These are phyloP conservation scores for Chiloscyllium plagiosum DNA, from an alignment of 2,113 vertebrate genomes.

Conservation along the genomic window DNA sequence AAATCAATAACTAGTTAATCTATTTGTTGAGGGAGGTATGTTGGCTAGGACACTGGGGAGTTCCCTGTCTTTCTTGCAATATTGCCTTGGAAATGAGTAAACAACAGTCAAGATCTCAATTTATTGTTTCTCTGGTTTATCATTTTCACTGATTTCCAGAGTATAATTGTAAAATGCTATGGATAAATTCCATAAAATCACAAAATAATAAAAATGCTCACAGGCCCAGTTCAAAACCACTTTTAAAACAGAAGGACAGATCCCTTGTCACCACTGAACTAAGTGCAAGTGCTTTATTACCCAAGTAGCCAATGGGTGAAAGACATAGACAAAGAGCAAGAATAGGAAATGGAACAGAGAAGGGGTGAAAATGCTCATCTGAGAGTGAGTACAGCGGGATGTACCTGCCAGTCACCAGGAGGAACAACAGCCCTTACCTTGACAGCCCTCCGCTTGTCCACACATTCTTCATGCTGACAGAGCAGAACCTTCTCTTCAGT, in stretches of 20 bases:
- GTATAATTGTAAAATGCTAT: not conserved
- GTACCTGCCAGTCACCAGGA: constrained; percentile 27
- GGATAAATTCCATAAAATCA: not conserved
- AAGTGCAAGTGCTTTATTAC: not conserved
- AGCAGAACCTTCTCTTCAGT: constrained; percentile 66
- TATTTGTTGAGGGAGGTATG: not conserved
- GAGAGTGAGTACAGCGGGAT: not conserved
- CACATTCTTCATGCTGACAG: constrained; percentile 75
- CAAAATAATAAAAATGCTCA: not conserved
- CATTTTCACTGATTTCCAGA: not conserved
- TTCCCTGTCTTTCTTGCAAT: not conserved
- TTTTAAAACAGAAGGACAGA: not conserved
- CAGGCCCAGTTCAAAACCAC: not conserved
- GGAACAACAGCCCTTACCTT: constrained; percentile 63
- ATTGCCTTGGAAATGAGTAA: not conserved
- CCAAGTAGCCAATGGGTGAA: not conserved
- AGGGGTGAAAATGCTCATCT: not conserved
- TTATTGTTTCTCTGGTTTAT: not conserved
- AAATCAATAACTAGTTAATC: not conserved
- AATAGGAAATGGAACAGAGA: not conserved
- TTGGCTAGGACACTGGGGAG: not conserved
- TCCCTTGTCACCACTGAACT: not conserved
- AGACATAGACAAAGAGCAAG: not conserved
- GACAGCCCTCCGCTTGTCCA: constrained; percentile 61
- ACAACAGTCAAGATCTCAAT: not conserved